Evolutionary conservation across 2,888 invertebrate genomes (phyloP), one percentile per base, ranked within the genome.

Genomic region (Conus canariensis): DNA sequence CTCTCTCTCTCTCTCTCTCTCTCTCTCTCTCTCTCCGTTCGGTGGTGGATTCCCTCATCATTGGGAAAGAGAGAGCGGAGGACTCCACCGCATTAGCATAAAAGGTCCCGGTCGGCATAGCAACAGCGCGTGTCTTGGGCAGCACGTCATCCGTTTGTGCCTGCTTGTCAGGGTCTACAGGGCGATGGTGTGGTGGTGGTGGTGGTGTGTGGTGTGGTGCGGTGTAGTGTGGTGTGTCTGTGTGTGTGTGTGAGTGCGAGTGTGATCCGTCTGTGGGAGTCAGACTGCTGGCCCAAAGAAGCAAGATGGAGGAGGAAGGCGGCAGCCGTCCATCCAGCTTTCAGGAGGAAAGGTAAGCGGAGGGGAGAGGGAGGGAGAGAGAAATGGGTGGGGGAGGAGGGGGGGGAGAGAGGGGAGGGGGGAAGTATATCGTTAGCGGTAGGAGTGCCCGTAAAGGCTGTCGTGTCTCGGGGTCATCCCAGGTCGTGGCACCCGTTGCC

Each of bases 61-160:
- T 67, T 16, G 16, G 67, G 22, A 67, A 22, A 67, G 67, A 64
- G 16, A 64, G 64, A 67, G 67, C 16, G 67, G 67, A 19, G 14
- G 45, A 30, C 19, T 56, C 58, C 14, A 45, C 77, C 25, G 58
- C 58, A 89, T 89, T 89, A 89, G 58, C 89, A 89, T 89, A 89
- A 85, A 89, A n/a, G 70, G 83, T 85, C 85, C 12, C 58, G 5
- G 89, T 89, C 83, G 89, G 89, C 89, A 89, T 89, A 89, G 89
- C 89, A 89, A 89, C 89, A 25, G 56, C 58, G 89, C 67, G 89
- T 67, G 83, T 89, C 64, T 85, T 89, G 89, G 85, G 89, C 70
- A 85, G 70, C 58, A 89, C 89, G 89, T 89, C 89, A 89, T 56
- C 89, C 85, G 85, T 89, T 89, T 89, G 7, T 89, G 64, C 64